phyloP scores from a whole-genome alignment of 2,113 vertebrate species.

The Pomatorhinus ruficollis region DNA sequence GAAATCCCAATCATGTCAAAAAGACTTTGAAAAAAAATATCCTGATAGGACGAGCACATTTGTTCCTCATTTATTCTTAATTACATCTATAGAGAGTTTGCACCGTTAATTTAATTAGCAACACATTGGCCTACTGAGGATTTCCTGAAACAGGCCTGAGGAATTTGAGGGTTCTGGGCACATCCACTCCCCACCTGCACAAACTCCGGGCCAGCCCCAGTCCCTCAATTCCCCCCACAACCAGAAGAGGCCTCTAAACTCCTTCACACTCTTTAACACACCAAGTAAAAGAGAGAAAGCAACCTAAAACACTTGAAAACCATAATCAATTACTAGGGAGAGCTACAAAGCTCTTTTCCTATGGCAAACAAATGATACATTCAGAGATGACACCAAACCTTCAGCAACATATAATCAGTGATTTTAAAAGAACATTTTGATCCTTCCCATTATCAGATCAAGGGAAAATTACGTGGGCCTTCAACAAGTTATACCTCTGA shows the following conservation, averaged over 20 bases:
- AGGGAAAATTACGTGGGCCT: not conserved
- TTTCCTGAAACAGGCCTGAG: not conserved
- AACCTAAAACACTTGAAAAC: not conserved
- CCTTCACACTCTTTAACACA: not conserved
- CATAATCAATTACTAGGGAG: not conserved
- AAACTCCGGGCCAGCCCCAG: not conserved
- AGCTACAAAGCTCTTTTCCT: not conserved
- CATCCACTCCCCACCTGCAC: not conserved
- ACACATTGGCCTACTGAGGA: not conserved
- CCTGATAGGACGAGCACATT: not conserved
- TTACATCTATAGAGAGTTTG: not conserved
- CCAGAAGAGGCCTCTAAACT: not conserved
- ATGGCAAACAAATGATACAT: not conserved
- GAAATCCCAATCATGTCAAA: not conserved
- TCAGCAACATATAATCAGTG: not conserved
- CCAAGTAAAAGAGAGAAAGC: not conserved
- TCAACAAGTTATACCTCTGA: not conserved
- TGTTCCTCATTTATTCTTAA: slow-evolving; percentile 4
- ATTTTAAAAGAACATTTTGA: slow-evolving; percentile 13
- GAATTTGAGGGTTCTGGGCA: not conserved
- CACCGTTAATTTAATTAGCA: slow-evolving; percentile 1
- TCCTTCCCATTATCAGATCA: not conserved
- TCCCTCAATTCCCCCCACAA: not conserved
- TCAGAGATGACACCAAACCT: not conserved
- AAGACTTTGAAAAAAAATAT: not conserved